These are phyloP conservation scores for Asteroscopus sphinx DNA, from an alignment of 2,888 invertebrate species.

Conservation along the genomic window DNA sequence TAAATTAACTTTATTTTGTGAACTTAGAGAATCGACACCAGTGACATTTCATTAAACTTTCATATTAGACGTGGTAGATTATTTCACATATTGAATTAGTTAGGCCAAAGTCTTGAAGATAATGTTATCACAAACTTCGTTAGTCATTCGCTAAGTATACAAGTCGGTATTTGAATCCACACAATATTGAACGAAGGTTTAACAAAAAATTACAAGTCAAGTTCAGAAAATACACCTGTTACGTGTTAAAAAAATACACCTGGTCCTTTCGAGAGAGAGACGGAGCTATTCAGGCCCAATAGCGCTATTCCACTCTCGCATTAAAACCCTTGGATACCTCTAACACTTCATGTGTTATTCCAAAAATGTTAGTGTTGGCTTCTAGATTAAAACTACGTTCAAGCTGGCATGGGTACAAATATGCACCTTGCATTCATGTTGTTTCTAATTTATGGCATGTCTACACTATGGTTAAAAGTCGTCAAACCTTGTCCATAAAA, in stretches of 20 bases:
- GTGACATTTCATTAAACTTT: not conserved
- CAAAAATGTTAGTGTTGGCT: no score
- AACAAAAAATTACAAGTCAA: no score
- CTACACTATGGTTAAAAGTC: conserved; percentile 4
- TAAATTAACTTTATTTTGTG: not conserved
- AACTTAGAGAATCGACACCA: not conserved
- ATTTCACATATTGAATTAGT: conserved; percentile 22
- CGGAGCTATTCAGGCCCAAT: no score
- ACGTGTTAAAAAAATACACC: no score
- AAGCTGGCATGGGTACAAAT: conserved; percentile 14
- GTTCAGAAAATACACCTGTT: no score
- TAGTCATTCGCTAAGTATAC: conserved; percentile 22
- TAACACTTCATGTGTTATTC: no score
- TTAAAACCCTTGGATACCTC: no score
- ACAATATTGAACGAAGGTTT: conserved; percentile 4
- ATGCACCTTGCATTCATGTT: not conserved
- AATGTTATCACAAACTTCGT: conserved; percentile 7
- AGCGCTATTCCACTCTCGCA: no score
- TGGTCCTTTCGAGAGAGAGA: no score
- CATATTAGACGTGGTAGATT: conserved; percentile 4
- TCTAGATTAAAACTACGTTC: not conserved
- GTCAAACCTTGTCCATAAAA: not conserved
- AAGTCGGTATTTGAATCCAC: conserved; percentile 6
- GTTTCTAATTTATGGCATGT: conserved; percentile 11
- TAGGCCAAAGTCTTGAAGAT: conserved; percentile 4